phyloP scores from a whole-genome alignment of 2,113 vertebrate genomes.

The Aptenodytes forsteri region DNA sequence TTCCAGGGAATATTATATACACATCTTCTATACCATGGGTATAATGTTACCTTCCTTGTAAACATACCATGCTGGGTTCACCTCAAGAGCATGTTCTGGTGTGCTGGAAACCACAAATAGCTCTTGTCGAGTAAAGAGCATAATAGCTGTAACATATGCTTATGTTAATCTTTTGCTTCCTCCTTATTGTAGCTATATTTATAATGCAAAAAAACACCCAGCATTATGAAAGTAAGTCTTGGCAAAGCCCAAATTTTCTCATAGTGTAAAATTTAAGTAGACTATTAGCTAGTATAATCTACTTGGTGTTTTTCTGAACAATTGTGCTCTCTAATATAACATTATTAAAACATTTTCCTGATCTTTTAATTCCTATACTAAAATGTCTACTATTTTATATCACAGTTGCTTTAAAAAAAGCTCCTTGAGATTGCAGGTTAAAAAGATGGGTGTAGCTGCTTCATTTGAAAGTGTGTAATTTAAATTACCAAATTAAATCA shows the following conservation, averaged over 20 bases:
- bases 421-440: neutral
- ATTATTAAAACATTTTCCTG: neutral
- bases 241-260: neutral
- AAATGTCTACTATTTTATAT: neutral
- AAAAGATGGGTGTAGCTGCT: neutral
- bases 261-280: neutral
- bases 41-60: neutral
- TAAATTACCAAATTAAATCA: neutral
- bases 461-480: neutral
- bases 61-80: neutral
- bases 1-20: neutral
- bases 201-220: neutral
- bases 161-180: neutral
- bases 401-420: neutral
- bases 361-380: neutral
- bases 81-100: neutral
- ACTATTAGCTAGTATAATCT: neutral
- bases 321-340: neutral
- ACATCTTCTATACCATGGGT: neutral
- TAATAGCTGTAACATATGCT: neutral
- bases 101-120: neutral
- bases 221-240: neutral
- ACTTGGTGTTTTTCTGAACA: neutral
- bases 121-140: neutral
- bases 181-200: neutral